phyloP scores from a whole-genome alignment of 2,113 vertebrate genomes.

The Antennarius striatus region DNA sequence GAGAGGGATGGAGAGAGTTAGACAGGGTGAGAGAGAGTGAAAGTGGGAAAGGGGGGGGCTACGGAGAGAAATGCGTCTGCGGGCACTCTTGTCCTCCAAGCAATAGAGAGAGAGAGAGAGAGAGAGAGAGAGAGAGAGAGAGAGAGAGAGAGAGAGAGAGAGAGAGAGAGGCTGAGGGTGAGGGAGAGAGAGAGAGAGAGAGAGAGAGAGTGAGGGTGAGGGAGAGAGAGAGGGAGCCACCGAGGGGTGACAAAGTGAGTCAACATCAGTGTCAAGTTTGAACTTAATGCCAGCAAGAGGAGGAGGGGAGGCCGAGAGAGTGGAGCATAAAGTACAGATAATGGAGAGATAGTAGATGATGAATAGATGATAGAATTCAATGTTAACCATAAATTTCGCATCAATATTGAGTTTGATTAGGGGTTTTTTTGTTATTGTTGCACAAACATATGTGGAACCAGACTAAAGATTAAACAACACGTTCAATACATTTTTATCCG shows the following conservation, averaged over 20 bases:
- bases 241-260: conserved; percentile 81
- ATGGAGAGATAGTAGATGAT: conserved; percentile 71
- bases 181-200: conserved; percentile 44
- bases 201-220: conserved; percentile 18
- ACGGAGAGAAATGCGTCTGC: conserved; percentile 80
- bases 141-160: conserved; percentile 40
- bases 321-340: conserved; percentile 73
- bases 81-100: conserved; percentile 80
- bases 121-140: conserved; percentile 37
- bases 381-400: conserved; percentile 57
- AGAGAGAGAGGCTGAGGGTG: conserved; percentile 20
- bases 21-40: conserved; percentile 75
- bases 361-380: conserved; percentile 66
- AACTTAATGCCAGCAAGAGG: conserved; percentile 83
- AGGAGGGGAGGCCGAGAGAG: conserved; percentile 74
- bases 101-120: conserved; percentile 55
- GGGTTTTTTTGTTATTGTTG: background rate
- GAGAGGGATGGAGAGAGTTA: conserved; percentile 73
- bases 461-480: background rate
- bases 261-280: conserved; percentile 86
- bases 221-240: conserved; percentile 65
- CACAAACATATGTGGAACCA: conserved; percentile 5
- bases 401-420: conserved; percentile 27
- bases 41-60: conserved; percentile 70
- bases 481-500: conserved; percentile 1